A percentile compares a stretch with the other conserved stretches of the same genome.
phyloP scores from a whole-genome alignment of 2,113 vertebrate species.

The Xenus cinereus region DNA sequence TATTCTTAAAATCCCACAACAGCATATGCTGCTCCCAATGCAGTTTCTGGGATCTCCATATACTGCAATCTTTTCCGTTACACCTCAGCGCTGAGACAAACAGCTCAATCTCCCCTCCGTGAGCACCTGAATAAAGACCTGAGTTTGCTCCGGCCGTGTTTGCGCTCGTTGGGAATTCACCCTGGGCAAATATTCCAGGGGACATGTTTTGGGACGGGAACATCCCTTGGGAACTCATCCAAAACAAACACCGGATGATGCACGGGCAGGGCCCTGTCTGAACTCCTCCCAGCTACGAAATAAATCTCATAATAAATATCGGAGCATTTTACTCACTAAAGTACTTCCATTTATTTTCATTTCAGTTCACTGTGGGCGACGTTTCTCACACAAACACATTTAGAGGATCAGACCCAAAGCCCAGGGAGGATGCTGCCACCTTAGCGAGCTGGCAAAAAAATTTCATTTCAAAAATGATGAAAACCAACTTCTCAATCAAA shows the following conservation, averaged over 20 bases:
- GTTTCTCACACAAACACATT: background rate
- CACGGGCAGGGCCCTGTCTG: background rate
- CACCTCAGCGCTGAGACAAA: background rate
- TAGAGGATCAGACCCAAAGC: background rate
- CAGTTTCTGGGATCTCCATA: background rate
- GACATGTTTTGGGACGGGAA: background rate
- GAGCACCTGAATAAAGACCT: background rate
- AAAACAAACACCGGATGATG: background rate
- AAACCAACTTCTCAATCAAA: background rate
- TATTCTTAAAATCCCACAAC: background rate
- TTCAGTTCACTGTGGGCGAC: background rate
- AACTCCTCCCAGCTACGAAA: background rate
- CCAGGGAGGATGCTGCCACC: background rate
- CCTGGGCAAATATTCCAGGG: background rate
- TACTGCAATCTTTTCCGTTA: background rate
- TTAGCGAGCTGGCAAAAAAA: background rate
- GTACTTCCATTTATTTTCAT: background rate
- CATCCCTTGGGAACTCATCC: background rate
- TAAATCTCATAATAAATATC: background rate
- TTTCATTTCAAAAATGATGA: background rate
- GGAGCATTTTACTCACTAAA: background rate
- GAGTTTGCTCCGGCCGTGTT: background rate
- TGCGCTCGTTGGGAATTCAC: background rate
- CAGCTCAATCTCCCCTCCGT: fast-evolving
- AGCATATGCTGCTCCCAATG: background rate